Base-by-base conservation (phyloP, 2,888 invertebrate genomes). In the Athrips mouffetella region DNA sequence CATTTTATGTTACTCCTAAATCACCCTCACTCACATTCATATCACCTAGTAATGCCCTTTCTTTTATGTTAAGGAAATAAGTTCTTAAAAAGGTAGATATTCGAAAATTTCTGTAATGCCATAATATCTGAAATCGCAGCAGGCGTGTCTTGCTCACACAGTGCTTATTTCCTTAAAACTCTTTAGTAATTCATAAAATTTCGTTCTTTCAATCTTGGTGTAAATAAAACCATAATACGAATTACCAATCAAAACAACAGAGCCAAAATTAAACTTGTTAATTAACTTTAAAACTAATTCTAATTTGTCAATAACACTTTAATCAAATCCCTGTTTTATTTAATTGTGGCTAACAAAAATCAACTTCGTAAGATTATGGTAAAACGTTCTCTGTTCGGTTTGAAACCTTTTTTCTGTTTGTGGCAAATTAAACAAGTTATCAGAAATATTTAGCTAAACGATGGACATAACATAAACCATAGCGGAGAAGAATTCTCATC, bases 1-100 rank as follows among this genome's bases (percentile, higher is more conserved):
- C 81, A 86, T 87, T 88, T 75, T 62, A 69, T 76, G 69, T 73
- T 67, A 76, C 75, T 73, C 80, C 80, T 44, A 27, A 33, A 16
- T 29, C 27, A 41, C 41, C 41, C 42, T n/a, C 13, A n/a, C 20
- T 7, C 44, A 18, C 21, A 20, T n/a, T 10, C n/a, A 75, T 76
- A 64, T 45, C 48, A 63, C 63, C 61, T 65, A 27, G 49, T 42
- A 50, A 46, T 20, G 8, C 11, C 6, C 27, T 4, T 7, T 4
- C 11, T 18, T n/a, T n/a, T n/a, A n/a, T n/a, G n/a, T n/a, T n/a
- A n/a, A n/a, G 13, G 30, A 30, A 44, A 30, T 23, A 39, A 45
- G 30, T 45, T 45, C 45, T 49, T n/a, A n/a, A n/a, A n/a, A n/a
- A n/a, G n/a, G n/a, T n/a, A n/a, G n/a, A n/a, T n/a, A n/a, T n/a